phyloP scores from a whole-genome alignment of 2,113 vertebrate genomes.

The Aleadryas rufinucha region DNA sequence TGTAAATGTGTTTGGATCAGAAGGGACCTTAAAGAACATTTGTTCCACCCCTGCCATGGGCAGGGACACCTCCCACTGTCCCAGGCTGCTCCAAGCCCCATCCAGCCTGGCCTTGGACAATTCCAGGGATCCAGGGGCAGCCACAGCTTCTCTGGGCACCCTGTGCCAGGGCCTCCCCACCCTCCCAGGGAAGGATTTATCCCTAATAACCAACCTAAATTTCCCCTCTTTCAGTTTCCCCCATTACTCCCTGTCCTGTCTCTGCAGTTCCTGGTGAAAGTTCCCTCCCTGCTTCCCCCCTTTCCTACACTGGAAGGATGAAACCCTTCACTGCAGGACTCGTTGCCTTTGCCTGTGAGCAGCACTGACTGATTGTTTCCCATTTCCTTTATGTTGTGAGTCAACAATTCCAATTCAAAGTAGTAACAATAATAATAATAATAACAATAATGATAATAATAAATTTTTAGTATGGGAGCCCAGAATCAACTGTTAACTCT shows the following conservation, averaged over 20 bases:
- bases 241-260: fast-evolving
- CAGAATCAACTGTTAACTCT: not conserved
- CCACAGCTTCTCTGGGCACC: not conserved
- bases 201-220: not conserved
- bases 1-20: not conserved
- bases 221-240: not conserved
- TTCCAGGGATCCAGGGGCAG: not conserved
- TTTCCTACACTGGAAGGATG: not conserved
- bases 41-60: not conserved
- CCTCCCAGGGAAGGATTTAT: not conserved
- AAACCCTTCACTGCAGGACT: not conserved
- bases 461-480: not conserved
- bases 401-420: not conserved
- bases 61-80: not conserved
- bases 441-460: not conserved
- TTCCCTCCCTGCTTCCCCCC: not conserved
- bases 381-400: not conserved
- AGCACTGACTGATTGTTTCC: not conserved
- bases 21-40: not conserved
- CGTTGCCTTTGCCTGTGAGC: not conserved
- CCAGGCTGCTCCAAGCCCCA: not conserved
- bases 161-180: not conserved
- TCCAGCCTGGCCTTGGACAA: not conserved
- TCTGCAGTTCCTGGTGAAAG: not conserved
- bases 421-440: not conserved